These are phyloP conservation scores for Papilio glaucus DNA, from an alignment of 1,140 invertebrate species.

Conservation along the genomic window DNA sequence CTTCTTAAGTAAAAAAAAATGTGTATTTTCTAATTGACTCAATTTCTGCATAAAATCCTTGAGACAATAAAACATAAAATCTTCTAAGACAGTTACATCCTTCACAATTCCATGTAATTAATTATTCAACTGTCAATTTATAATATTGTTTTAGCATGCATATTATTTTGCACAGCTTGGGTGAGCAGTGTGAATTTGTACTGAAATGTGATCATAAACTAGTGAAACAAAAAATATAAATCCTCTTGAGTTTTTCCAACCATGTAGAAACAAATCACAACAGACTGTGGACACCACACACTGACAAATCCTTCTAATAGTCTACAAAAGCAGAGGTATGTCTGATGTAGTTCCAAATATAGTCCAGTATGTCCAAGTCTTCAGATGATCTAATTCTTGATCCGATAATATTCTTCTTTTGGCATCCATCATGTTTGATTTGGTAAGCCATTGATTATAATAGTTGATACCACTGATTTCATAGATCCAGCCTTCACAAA, in stretches of 20 bases:
- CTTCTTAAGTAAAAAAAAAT: constrained; percentile 62
- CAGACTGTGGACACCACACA: constrained; percentile 27
- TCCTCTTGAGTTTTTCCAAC: constrained; percentile 23
- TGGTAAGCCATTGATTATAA: constrained; percentile 21
- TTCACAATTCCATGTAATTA: constrained; percentile 28
- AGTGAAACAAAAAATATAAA: constrained; percentile 55
- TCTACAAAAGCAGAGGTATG: constrained; percentile 33
- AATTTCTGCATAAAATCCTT: constrained; percentile 36
- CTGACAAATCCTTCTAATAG: constrained; percentile 30
- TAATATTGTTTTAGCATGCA: constrained; percentile 32
- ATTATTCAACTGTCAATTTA: constrained; percentile 32
- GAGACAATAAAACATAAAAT: constrained; percentile 46
- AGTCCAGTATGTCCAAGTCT: constrained; percentile 29
- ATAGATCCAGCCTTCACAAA: constrained; percentile 47
- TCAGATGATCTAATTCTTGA: constrained; percentile 12
- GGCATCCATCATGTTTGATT: neutral
- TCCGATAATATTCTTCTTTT: neutral
- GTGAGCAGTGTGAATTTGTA: constrained; percentile 73
- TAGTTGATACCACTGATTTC: constrained; percentile 34
- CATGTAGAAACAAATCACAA: constrained; percentile 37
- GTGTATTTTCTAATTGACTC: constrained; percentile 46
- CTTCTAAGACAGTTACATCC: constrained; percentile 43
- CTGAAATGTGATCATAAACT: constrained; percentile 79
- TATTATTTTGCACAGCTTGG: constrained; percentile 54
- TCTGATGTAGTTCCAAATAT: neutral